Evolutionary conservation across 2,113 vertebrate genomes (phyloP).

Genomic region (Leptobrachium leishanense): DNA sequence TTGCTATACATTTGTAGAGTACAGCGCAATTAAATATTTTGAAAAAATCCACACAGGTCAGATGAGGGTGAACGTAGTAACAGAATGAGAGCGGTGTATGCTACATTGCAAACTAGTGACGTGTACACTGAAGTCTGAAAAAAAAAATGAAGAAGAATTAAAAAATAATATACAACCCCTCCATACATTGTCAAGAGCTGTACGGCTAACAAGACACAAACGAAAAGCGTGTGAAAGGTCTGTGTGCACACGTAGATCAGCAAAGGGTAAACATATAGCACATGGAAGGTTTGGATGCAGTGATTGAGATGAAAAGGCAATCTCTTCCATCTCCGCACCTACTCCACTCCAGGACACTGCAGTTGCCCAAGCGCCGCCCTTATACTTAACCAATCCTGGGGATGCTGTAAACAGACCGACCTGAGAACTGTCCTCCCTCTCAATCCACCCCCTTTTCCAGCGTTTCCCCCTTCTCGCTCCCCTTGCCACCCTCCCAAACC

Average conservation of each 20-base stretch:
- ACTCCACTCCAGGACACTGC: slow-evolving; percentile 33
- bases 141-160: too few species aligned
- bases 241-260: not conserved
- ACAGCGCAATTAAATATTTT: too few species aligned
- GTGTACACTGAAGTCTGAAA: too few species aligned
- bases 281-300: slow-evolving; percentile 20
- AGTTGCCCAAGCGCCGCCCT: slow-evolving; percentile 42
- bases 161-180: too few species aligned
- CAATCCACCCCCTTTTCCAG: slow-evolving; percentile 12
- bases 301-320: not conserved
- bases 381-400: slow-evolving; percentile 33
- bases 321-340: slow-evolving; percentile 22
- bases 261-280: not conserved
- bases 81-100: too few species aligned
- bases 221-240: too few species aligned
- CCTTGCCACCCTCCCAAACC: slow-evolving; percentile 13
- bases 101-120: too few species aligned
- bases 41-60: too few species aligned
- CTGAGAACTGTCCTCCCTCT: slow-evolving; percentile 33
- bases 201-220: too few species aligned
- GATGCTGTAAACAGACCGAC: slow-evolving; percentile 31
- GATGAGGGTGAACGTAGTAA: too few species aligned
- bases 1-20: too few species aligned
- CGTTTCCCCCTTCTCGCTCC: slow-evolving; percentile 14
- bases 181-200: too few species aligned